Percentiles rank a stretch among this genome's conserved stretches.
Conservation (phyloP, 2,797 vertebrate genomes). For the Aeoliscus strigatus region DNA sequence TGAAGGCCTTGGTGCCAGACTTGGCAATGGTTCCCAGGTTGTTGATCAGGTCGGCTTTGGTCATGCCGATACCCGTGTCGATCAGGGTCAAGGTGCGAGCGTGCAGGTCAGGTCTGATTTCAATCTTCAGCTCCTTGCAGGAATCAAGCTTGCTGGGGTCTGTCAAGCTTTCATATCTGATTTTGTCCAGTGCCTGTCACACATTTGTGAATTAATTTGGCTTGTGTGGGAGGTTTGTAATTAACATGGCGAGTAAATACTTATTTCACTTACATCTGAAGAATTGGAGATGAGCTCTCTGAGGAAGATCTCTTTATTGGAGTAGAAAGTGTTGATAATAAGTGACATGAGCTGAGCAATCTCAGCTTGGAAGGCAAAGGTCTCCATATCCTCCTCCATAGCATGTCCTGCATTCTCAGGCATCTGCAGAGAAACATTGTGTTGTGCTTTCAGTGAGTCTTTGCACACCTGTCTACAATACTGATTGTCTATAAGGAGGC, state of each 20-base stretch:
- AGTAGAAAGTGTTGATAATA: constrained; percentile 76
- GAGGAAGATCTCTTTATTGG: constrained; percentile 77
- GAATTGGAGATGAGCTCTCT: constrained; percentile 75
- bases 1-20: constrained; percentile 76
- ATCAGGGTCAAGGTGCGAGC: constrained; percentile 58
- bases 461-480: background rate
- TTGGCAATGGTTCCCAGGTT: constrained; percentile 78
- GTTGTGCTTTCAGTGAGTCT: constrained; percentile 1
- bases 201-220: constrained; percentile 13
- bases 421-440: constrained; percentile 51
- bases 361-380: constrained; percentile 75
- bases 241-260: background rate
- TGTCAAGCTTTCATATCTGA: constrained; percentile 69
- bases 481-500: background rate
- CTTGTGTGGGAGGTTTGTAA: background rate
- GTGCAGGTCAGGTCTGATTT: constrained; percentile 62
- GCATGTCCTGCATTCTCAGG: constrained; percentile 55
- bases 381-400: constrained; percentile 70
- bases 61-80: constrained; percentile 77
- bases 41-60: constrained; percentile 78
- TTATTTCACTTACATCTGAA: constrained; percentile 63
- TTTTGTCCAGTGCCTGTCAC: constrained; percentile 71
- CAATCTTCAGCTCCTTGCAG: constrained; percentile 69
- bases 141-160: constrained; percentile 69
- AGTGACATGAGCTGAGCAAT: constrained; percentile 79